These are phyloP conservation scores for Brachionus rubens DNA, from an alignment of 1,140 invertebrate species.

Conservation along the genomic window DNA sequence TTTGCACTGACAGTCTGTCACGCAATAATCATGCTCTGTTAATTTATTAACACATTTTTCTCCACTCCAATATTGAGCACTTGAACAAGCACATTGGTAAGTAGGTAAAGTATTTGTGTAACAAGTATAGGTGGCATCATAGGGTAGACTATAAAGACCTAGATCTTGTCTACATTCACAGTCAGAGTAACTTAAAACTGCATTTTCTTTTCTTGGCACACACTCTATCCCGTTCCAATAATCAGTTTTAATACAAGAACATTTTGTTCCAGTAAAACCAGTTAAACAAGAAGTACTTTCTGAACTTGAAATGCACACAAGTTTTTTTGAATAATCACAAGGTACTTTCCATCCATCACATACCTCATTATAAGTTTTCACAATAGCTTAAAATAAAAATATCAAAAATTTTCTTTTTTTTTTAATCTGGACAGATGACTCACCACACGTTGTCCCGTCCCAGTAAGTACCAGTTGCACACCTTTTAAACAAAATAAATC, in stretches of 20 bases:
- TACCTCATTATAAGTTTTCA: too few relatives aligned
- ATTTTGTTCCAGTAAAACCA: too few relatives aligned
- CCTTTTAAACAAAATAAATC: not conserved
- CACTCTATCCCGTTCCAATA: not conserved
- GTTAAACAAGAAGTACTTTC: not conserved
- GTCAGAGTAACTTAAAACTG: not conserved
- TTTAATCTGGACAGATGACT: too few relatives aligned
- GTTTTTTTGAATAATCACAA: constrained; percentile 6
- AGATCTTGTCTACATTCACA: constrained; percentile 2
- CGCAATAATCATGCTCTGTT: not conserved
- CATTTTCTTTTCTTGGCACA: not conserved
- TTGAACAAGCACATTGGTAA: not conserved
- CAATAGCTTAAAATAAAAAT: too few relatives aligned
- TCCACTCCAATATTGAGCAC: constrained; percentile 22
- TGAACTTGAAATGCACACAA: not conserved
- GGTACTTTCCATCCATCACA: not conserved
- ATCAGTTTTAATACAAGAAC: not conserved
- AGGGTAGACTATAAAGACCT: not conserved
- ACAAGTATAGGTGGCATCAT: not conserved
- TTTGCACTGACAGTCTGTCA: not conserved
- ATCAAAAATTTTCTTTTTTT: too few relatives aligned
- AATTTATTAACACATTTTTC: too few relatives aligned
- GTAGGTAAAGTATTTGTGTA: not conserved
- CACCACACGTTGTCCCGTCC: too few relatives aligned
- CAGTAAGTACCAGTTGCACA: not conserved